These are phyloP conservation scores for Xiphorhynchus elegans DNA, from an alignment of 2,113 vertebrate species.

Conservation along the genomic window DNA sequence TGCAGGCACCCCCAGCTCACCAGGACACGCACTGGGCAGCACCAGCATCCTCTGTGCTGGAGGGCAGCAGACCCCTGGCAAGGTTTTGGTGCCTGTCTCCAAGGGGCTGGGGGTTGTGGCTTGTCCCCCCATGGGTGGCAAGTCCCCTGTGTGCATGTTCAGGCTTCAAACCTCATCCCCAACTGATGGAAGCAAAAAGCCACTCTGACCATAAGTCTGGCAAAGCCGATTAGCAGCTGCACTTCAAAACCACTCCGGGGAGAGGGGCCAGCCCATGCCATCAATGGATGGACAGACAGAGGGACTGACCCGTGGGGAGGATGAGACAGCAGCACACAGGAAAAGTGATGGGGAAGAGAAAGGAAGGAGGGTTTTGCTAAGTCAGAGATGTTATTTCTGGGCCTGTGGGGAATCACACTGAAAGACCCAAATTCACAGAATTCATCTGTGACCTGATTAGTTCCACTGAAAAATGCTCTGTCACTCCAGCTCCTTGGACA, in stretches of 20 bases:
- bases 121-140: accelerated
- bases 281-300: background rate
- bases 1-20: background rate
- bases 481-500: accelerated
- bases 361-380: background rate
- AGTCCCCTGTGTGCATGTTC: accelerated
- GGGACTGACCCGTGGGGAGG: background rate
- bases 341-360: background rate
- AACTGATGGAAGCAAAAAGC: constrained; percentile 81
- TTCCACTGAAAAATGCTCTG: background rate
- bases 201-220: constrained; percentile 84
- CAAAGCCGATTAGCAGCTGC: constrained; percentile 93
- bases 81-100: accelerated
- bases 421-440: background rate
- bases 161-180: constrained; percentile 24
- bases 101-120: accelerated
- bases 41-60: background rate
- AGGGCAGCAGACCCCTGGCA: accelerated
- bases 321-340: background rate
- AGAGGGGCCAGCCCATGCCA: background rate
- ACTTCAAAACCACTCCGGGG: constrained; percentile 75
- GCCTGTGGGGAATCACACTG: accelerated
- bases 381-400: background rate
- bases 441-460: background rate
- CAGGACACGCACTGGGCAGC: background rate